phyloP scores from a whole-genome alignment of 1,140 invertebrate species.

The Tetramorium parvispinum region DNA sequence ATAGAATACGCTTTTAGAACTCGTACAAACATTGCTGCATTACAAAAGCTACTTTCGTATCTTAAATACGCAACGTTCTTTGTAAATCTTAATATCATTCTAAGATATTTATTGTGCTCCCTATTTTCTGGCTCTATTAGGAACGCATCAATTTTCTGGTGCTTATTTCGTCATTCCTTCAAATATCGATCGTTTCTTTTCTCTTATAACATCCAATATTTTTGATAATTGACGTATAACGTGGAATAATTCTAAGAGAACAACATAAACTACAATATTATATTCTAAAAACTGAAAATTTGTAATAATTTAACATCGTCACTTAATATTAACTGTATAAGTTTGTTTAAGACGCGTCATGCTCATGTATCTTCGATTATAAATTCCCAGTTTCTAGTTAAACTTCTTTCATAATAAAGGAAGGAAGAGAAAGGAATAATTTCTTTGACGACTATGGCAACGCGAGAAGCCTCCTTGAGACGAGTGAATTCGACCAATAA shows the following conservation, averaged over 20 bases:
- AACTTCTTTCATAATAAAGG: not conserved
- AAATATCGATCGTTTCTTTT: not conserved
- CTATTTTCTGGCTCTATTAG: not conserved
- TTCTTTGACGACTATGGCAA: conserved; percentile 48
- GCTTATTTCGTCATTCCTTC: not conserved
- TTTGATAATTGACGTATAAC: not conserved
- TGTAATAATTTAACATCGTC: not conserved
- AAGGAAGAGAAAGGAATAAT: conserved; percentile 30
- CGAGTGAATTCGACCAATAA: conserved; percentile 73
- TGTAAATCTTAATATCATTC: not conserved
- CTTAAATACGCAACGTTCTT: not conserved
- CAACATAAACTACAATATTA: not conserved
- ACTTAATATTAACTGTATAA: not conserved
- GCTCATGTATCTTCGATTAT: not conserved
- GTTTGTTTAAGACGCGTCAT: not conserved
- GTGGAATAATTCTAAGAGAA: not conserved
- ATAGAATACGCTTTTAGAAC: conserved; percentile 3
- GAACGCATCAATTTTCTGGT: not conserved
- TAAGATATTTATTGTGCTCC: not conserved
- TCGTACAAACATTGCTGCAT: conserved; percentile 1
- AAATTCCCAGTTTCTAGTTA: not conserved
- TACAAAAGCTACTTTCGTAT: conserved; percentile 3
- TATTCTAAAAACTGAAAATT: not conserved
- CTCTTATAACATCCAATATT: not conserved
- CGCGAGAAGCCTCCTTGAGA: conserved; percentile 61